Conservation (phyloP, 2,888 invertebrate species). For the Spodoptera picta region DNA sequence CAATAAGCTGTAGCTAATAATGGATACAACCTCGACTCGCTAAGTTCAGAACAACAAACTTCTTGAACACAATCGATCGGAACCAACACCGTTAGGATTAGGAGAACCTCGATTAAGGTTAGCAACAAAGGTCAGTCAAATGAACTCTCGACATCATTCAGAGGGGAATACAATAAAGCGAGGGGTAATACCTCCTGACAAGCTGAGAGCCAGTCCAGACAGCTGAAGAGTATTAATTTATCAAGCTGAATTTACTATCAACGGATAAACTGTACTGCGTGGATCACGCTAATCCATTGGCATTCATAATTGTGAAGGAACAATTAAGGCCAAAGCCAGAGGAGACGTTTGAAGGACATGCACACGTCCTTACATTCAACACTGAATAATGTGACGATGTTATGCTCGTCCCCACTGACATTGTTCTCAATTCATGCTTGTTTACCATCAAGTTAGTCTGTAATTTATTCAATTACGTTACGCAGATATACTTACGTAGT, state of each 20-base stretch:
- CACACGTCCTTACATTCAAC: slow-evolving; percentile 9
- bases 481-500: neutral
- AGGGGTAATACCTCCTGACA: slow-evolving; percentile 47
- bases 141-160: slow-evolving; percentile 22
- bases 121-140: slow-evolving; percentile 43
- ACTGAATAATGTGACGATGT: slow-evolving; percentile 13
- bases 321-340: slow-evolving; percentile 5
- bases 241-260: slow-evolving; percentile 44
- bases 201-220: slow-evolving; percentile 46
- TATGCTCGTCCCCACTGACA: slow-evolving; percentile 10
- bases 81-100: slow-evolving; percentile 13
- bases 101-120: slow-evolving; percentile 23
- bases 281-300: slow-evolving; percentile 50
- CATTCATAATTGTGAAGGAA: slow-evolving; percentile 22
- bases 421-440: slow-evolving; percentile 26
- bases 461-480: slow-evolving; percentile 24
- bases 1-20: too few species aligned
- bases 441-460: slow-evolving; percentile 10
- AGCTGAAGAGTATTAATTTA: slow-evolving; percentile 55
- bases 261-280: slow-evolving; percentile 30
- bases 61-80: slow-evolving; percentile 10
- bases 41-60: slow-evolving; percentile 1
- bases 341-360: slow-evolving; percentile 16
- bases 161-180: slow-evolving; percentile 39
- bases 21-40: too few species aligned